Evolutionary conservation across 2,797 vertebrate species (phyloP), one percentile per base, ranked within the genome.

Genomic region (Percopsis omiscomaycus): DNA sequence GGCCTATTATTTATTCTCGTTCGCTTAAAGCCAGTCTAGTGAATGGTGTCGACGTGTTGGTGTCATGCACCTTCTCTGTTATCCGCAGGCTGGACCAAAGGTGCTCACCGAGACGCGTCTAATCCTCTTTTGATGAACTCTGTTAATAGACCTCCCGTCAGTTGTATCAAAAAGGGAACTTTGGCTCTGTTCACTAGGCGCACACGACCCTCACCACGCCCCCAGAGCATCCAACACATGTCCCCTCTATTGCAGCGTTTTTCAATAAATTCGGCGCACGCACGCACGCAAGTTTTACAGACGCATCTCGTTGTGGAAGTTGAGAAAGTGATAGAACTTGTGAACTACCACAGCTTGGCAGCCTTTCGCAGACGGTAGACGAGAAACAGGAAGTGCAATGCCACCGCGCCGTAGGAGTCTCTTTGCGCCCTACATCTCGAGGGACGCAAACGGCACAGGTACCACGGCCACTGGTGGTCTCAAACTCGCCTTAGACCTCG

Each of bases 41-140:
- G 51, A 53, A 53, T 28, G 51, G 11, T 22, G 22, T 22, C 29
- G 4, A 15, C 9, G 54, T 56, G 54, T 56, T n/a, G 13, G 15
- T 67, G 37, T 9, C 48, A 49, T 15, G 15, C 48, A 15, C 48
- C 11, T 22, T 65, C n/a, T 15, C 67, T 59, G 68, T 74, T 64
- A 47, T 69, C 62, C 62, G 0, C 61, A 64, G 10, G 10, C 45
- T 65, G 61, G 58, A 30, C 74, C 64, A 61, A 71, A 66, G 75
- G 69, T 50, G 85, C 69, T 77, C 92, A 81, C 77, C 80, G 67
- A 88, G 78, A 83, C 88, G 92, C 72, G 75, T 85, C 91, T 93
- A 94, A 93, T 93, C 91, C 91, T 67, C 76, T 89, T 90, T 93
- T 93, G 92, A 94, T 92, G 92, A 92, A 90, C 88, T 90, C 72